Evolutionary conservation across 2,888 invertebrate species (phyloP), one percentile per base, ranked within the genome.

Genomic region (Ochlodes sylvanus): DNA sequence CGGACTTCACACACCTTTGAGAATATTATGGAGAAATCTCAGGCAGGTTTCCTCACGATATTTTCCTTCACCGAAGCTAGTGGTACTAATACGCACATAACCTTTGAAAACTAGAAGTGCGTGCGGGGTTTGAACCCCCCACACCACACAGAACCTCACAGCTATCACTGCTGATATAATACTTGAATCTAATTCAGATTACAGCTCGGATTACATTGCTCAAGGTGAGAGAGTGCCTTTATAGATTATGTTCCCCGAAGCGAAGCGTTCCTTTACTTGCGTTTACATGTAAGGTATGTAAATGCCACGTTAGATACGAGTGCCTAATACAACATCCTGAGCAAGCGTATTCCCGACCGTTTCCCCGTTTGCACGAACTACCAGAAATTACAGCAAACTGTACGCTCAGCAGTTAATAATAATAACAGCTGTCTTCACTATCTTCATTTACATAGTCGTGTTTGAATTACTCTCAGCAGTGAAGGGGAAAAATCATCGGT

Each of bases 371-470:
- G 58, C 47, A 41, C 27, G 34, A 42, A 66, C 32, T 65, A 41
- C 42, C 27, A 54, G 58, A 54, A 66, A 66, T 65, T 65, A 52
- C 50, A 38, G 65, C 41, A 65, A 62, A 65, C 50, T 65, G 38
- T 61, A 38, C 57, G 50, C 50, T 58, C 57, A 52, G 64, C 50
- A 57, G 58, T 65, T 65, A 58, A 58, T 65, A 65, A 57, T 41
- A 65, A 66, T 60, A 66, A 54, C 32, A 27, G 54, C 54, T 54
- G 27, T 54, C 27, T 54, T 52, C 27, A 54, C 60, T 66, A 27
- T 58, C 52, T 58, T 66, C 56, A 66, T 66, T 66, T 60, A 52
- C 66, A 60, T 66, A 66, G 42, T 60, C 42, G 32, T 34, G 58
- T 54, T 60, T 42, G 41, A 57, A 52, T 52, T 65, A 52, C 41